phyloP scores from a whole-genome alignment of 2,113 vertebrate genomes.

The Eulemur rufifrons region DNA sequence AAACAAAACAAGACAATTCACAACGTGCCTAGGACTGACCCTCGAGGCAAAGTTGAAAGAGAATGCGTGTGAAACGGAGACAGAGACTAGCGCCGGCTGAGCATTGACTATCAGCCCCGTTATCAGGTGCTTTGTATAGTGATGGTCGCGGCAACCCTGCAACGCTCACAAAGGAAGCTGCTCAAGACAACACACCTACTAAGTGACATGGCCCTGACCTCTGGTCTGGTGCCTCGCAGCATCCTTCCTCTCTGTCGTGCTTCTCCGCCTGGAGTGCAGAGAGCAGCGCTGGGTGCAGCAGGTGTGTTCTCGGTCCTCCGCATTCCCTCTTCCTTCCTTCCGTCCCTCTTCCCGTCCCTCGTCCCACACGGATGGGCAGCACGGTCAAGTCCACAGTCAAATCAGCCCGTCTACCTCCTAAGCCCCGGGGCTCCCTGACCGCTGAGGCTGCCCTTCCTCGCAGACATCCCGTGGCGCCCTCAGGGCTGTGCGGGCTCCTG shows the following conservation, averaged over 20 bases:
- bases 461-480: accelerated
- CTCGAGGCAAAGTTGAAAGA: background rate
- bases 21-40: no score
- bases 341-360: background rate
- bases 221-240: background rate
- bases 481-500: background rate
- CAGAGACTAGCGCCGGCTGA: background rate
- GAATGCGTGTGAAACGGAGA: accelerated
- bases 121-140: background rate
- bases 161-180: background rate
- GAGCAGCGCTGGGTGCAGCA: accelerated
- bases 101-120: background rate
- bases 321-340: background rate
- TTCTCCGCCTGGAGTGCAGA: background rate
- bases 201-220: background rate
- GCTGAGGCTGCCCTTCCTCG: background rate
- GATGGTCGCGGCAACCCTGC: background rate
- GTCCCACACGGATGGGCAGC: accelerated
- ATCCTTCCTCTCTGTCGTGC: background rate
- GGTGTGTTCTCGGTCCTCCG: background rate
- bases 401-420: background rate
- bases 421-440: background rate
- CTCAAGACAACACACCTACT: accelerated
- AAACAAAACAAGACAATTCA: no score
- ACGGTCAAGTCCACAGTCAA: no score